Conservation (phyloP, 2,113 vertebrate species). For the Edolisoma coerulescens region DNA sequence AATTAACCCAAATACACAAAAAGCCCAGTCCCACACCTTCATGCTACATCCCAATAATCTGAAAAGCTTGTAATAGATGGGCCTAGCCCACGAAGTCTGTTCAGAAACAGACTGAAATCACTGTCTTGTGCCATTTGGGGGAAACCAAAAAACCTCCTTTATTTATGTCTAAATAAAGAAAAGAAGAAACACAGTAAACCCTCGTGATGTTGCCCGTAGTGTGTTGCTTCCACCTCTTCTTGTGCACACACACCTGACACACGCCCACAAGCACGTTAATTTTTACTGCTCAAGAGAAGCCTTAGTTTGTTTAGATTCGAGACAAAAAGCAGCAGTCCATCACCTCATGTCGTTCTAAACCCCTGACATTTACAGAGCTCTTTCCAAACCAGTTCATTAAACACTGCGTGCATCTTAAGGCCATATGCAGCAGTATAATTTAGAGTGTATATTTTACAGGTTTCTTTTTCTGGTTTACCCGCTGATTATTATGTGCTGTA, state of each 20-base stretch:
- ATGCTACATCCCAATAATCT: not conserved
- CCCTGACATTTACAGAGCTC: not conserved
- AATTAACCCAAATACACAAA: not conserved
- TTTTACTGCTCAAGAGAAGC: not conserved
- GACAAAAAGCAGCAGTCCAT: not conserved
- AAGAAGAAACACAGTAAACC: not conserved
- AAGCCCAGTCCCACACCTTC: not conserved
- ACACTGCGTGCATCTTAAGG: not conserved
- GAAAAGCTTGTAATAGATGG: not conserved
- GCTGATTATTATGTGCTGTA: constrained; percentile 11
- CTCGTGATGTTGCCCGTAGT: not conserved
- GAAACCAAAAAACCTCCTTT: not conserved
- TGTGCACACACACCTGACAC: not conserved
- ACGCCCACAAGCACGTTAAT: not conserved
- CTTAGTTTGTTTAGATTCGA: not conserved
- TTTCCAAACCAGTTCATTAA: not conserved
- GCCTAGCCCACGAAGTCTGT: not conserved
- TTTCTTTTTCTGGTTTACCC: constrained; percentile 3
- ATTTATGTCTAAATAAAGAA: not conserved
- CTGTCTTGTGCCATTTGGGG: not conserved
- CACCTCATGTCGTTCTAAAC: not conserved
- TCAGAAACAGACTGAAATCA: not conserved
- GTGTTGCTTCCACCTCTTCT: not conserved
- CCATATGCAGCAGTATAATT: constrained; percentile 8
- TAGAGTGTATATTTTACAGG: not conserved